A percentile compares a stretch with the other conserved stretches of the same genome.
These are phyloP conservation scores for Pterocles gutturalis DNA, from an alignment of 2,113 vertebrate species.

Conservation along the genomic window DNA sequence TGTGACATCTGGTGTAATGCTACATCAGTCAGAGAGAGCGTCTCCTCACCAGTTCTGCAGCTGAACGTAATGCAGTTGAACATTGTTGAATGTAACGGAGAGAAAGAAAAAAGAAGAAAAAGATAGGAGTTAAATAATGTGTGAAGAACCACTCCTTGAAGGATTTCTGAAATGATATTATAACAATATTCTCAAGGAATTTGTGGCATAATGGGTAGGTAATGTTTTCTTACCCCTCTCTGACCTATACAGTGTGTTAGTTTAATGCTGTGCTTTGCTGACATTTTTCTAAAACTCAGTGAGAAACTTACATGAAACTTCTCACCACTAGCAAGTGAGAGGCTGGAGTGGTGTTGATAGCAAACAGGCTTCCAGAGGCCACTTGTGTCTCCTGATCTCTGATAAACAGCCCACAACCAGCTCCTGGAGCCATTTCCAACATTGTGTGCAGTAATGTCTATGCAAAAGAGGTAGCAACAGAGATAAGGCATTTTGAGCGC, in stretches of 20 bases:
- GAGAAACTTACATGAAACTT: background rate
- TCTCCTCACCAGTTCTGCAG: background rate
- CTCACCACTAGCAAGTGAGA: background rate
- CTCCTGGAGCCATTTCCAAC: background rate
- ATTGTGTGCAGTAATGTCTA: background rate
- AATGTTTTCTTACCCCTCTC: background rate
- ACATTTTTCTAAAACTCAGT: background rate
- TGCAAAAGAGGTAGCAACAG: fast-evolving
- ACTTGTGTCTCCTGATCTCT: background rate
- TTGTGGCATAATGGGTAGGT: background rate
- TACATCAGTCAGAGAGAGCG: background rate
- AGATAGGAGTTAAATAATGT: background rate
- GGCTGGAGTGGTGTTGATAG: background rate
- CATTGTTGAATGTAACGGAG: background rate
- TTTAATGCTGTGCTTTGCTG: background rate
- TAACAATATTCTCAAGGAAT: background rate
- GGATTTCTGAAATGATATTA: background rate
- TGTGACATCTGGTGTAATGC: background rate
- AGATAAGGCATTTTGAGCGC: background rate
- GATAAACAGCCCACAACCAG: background rate
- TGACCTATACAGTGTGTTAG: background rate
- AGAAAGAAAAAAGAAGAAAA: background rate
- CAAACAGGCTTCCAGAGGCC: background rate
- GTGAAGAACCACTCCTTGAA: background rate
- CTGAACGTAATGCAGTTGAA: background rate